Percentiles rank a stretch among this genome's conserved stretches.
Conservation (phyloP, 2,888 invertebrate genomes). For the Drosophila multiciliata region DNA sequence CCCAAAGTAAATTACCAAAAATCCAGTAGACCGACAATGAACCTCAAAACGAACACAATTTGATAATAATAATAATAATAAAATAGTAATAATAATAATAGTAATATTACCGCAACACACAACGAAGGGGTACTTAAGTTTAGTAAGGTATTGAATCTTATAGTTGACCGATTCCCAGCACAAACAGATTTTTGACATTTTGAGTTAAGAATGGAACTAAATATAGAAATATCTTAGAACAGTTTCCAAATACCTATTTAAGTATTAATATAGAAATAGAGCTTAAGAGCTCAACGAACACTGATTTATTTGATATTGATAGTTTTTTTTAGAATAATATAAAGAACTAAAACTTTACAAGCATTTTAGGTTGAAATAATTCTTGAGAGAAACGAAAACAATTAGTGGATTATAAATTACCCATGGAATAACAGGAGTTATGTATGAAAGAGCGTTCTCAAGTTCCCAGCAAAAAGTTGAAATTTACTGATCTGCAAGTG, state of each 20-base stretch:
- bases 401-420: neutral
- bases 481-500: neutral
- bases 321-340: neutral
- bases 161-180: conserved; percentile 38
- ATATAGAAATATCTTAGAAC: neutral
- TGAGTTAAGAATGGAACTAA: neutral
- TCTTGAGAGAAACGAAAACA: neutral
- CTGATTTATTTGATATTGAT: neutral
- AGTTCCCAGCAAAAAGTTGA: neutral
- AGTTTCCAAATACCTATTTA: neutral
- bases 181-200: neutral
- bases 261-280: neutral
- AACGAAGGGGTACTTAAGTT: conserved; percentile 46
- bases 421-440: neutral
- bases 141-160: conserved; percentile 14
- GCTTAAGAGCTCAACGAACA: neutral
- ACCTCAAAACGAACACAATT: conserved; percentile 72
- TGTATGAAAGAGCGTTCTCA: neutral
- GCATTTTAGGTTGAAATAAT: neutral
- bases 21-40: conserved; percentile 59
- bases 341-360: neutral
- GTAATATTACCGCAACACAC: conserved; percentile 43
- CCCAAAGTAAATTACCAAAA: conserved; percentile 65
- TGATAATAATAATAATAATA: conserved; percentile 9
- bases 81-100: conserved; percentile 2